phyloP scores from a whole-genome alignment of 2,888 invertebrate species.

The Stictocephala bisonia region DNA sequence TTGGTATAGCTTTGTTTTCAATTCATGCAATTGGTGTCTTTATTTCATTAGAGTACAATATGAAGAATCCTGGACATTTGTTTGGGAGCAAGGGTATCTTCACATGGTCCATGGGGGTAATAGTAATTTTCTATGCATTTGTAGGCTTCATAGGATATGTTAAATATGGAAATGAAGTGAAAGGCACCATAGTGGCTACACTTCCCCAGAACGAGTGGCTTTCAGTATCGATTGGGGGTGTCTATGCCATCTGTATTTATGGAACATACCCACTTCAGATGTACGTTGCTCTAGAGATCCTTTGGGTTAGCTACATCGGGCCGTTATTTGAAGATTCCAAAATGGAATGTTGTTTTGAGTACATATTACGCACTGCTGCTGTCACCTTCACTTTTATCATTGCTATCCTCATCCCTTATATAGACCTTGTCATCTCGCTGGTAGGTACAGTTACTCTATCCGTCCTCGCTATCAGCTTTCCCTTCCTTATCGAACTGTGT shows the following conservation, averaged over 20 bases:
- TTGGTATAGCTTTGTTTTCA: constrained; percentile 95
- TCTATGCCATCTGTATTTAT: neutral
- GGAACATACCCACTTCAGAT: neutral
- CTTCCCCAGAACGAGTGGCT: constrained; percentile 19
- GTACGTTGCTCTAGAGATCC: constrained; percentile 2
- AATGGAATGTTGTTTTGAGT: neutral
- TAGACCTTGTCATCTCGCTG: constrained; percentile 88
- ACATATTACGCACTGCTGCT: neutral
- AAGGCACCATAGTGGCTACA: neutral
- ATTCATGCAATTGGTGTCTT: constrained; percentile 96
- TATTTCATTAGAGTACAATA: constrained; percentile 92
- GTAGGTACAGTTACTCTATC: constrained; percentile 92
- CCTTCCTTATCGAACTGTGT: constrained; percentile 70
- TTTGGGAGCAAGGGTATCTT: constrained; percentile 83
- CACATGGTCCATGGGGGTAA: constrained; percentile 87
- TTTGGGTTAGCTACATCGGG: neutral
- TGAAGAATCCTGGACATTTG: constrained; percentile 84
- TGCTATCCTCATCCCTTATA: constrained; percentile 85
- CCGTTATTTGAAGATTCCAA: neutral
- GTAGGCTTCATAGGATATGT: constrained; percentile 90
- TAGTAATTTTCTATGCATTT: constrained; percentile 79
- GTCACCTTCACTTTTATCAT: neutral
- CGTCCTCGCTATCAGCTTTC: constrained; percentile 86
- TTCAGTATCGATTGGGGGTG: neutral
- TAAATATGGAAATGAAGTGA: constrained; percentile 80